Evolutionary conservation across 1,140 invertebrate genomes (phyloP), one percentile per base, ranked within the genome.

Genomic region (Sitophilus oryzae): DNA sequence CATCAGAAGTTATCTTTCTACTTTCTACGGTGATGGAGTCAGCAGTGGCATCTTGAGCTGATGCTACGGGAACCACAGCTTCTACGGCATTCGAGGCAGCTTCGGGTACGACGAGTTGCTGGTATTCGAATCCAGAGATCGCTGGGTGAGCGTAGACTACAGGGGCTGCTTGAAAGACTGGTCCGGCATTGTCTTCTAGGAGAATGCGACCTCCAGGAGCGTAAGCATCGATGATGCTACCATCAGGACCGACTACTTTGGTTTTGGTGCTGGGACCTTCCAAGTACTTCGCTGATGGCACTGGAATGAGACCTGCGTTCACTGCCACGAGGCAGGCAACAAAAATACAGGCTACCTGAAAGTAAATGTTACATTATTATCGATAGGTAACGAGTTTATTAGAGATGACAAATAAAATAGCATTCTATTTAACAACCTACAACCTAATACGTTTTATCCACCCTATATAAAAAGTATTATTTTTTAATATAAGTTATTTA

Each of bases 211-310:
- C 59, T 35, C 59, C 59, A 4, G 44, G 54, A 8, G 40, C 38
- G 23, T 40, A 42, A 15, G 59, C 25, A 30, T 30, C 45, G 35
- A 60, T 58, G n/a, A 47, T 16, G 19, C 58, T 60, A 8, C 58
- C 58, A 22, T 61, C 59, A 5, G 59, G 59, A 14, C 59, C 59
- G 4, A 58, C 34, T n/a, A 61, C 20, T 34, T n/a, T 53, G 20
- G 59, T 53, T 37, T 50, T 53, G 34, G 53, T 49, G 37, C 59
- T 53, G 4, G 59, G 59, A 25, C 55, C 59, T 46, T 61, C 54
- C 14, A 61, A 40, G 19, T 52, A 37, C 22, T 53, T 30, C 1
- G 43, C 40, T 11, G 55, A 45, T 11, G 35, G 45, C 3, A 41
- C 30, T 8, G 35, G 4, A 15, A 54, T 15, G n/a, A 56, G 11